Percentiles rank a stretch among this genome's conserved stretches.
These are phyloP conservation scores for Zaprionus nigranus DNA, from an alignment of 1,140 invertebrate species.

Conservation along the genomic window DNA sequence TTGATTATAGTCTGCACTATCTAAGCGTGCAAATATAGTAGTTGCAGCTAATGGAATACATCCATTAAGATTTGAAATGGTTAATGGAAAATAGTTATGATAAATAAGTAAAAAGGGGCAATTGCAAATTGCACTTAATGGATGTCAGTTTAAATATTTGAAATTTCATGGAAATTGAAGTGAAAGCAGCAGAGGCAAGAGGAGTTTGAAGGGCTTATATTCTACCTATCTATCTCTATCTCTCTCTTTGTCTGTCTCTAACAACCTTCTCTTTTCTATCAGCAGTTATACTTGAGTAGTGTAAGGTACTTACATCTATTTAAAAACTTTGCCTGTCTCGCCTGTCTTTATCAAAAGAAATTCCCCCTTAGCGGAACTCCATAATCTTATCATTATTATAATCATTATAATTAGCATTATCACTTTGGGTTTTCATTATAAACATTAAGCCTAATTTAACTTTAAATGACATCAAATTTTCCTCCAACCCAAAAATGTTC, in stretches of 20 bases:
- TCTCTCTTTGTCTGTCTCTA: neutral
- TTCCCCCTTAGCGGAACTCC: neutral
- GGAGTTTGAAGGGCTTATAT: neutral
- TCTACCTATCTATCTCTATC: neutral
- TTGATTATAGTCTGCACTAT: constrained; percentile 10
- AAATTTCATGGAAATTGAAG: neutral
- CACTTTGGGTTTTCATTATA: neutral
- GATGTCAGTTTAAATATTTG: neutral
- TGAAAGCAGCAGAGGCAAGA: neutral
- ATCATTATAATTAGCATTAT: constrained; percentile 6
- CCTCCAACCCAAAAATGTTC: neutral
- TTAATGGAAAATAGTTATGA: too few species aligned
- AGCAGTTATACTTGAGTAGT: too few species aligned
- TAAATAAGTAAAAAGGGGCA: too few species aligned
- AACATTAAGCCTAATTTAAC: neutral
- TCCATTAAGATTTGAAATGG: neutral
- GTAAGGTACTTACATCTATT: neutral
- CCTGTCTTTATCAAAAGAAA: neutral
- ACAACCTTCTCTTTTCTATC: neutral
- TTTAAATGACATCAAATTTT: constrained; percentile 1
- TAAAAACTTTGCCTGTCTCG: neutral
- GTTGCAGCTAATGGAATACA: neutral
- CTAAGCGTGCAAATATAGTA: constrained; percentile 2
- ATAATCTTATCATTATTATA: constrained; percentile 7
- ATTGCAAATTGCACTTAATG: neutral